These are phyloP conservation scores for Xylota sylvarum DNA, from an alignment of 2,888 invertebrate genomes.

Conservation along the genomic window DNA sequence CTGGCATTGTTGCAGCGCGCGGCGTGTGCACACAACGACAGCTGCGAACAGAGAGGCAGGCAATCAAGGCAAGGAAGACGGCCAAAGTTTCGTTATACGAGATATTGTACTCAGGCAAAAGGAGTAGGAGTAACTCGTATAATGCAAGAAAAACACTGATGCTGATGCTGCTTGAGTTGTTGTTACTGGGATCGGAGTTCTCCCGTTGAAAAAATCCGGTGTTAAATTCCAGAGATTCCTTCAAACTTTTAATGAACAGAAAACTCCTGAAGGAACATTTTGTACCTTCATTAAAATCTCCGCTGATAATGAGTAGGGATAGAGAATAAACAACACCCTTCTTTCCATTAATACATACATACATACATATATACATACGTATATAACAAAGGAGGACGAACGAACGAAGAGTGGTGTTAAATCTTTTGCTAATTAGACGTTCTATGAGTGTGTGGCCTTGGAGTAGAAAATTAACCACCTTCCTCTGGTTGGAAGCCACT, in stretches of 20 bases:
- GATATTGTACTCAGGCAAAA: slow-evolving; percentile 45
- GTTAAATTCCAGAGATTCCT: slow-evolving; percentile 71
- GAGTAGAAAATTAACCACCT: slow-evolving; percentile 20
- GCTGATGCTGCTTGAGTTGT: slow-evolving; percentile 22
- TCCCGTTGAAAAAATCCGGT: slow-evolving; percentile 40
- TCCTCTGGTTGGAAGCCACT: slow-evolving; percentile 22
- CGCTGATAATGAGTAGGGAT: slow-evolving; percentile 58
- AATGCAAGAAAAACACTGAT: not conserved
- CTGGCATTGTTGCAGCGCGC: slow-evolving; percentile 58
- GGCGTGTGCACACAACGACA: slow-evolving; percentile 44
- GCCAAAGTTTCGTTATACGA: slow-evolving; percentile 64
- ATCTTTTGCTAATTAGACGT: slow-evolving; percentile 59
- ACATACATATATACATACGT: too few species aligned
- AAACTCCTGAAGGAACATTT: slow-evolving; percentile 74
- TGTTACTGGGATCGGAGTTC: slow-evolving; percentile 43
- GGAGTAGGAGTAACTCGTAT: slow-evolving; percentile 10
- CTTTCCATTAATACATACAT: slow-evolving; percentile 38
- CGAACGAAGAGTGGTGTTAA: slow-evolving; percentile 41
- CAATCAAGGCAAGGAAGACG: slow-evolving; percentile 35
- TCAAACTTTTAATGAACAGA: slow-evolving; percentile 76
- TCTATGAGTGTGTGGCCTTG: slow-evolving; percentile 27
- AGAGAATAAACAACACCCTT: slow-evolving; percentile 23
- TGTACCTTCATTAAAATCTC: slow-evolving; percentile 74
- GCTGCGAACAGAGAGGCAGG: slow-evolving; percentile 25
- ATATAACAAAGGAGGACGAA: too few species aligned